Conservation (phyloP, 2,797 vertebrate genomes). For the Rhincodon typus region DNA sequence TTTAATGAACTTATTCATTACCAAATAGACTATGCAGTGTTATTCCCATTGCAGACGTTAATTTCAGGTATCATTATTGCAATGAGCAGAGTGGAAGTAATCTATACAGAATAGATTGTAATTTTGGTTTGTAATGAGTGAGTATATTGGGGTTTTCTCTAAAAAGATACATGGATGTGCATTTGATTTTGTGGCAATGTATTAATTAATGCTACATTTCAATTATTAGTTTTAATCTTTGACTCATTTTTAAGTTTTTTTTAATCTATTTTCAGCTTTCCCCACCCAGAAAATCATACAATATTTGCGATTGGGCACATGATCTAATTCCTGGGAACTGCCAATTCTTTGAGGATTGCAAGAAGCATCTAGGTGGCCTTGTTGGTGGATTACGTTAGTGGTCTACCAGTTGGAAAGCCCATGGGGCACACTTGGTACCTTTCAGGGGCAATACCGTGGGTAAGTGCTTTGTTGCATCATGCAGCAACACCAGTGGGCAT, state of each 20-base stretch:
- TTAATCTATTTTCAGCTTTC: background rate
- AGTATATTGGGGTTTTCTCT: background rate
- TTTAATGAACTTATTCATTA: slow-evolving; percentile 14
- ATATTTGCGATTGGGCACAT: background rate
- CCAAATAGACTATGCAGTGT: background rate
- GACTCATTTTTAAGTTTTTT: background rate
- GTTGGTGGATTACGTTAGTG: too few relatives aligned
- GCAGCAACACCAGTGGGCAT: background rate
- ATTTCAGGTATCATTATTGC: background rate
- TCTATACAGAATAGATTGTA: background rate
- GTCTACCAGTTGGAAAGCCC: background rate
- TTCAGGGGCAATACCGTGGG: background rate
- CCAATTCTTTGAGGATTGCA: background rate
- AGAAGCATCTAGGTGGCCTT: background rate
- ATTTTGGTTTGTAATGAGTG: background rate
- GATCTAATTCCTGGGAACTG: too few relatives aligned
- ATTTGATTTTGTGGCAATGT: background rate
- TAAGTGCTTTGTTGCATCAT: background rate
- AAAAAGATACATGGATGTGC: background rate
- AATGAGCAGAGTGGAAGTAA: background rate
- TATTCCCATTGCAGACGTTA: background rate
- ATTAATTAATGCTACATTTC: background rate
- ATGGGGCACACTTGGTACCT: background rate
- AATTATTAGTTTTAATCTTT: background rate
- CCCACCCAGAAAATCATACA: background rate